Percentiles rank a stretch among this genome's conserved stretches.
Evolutionary conservation across 2,888 invertebrate species (phyloP).

Genomic region (Melanophora roralis): DNA sequence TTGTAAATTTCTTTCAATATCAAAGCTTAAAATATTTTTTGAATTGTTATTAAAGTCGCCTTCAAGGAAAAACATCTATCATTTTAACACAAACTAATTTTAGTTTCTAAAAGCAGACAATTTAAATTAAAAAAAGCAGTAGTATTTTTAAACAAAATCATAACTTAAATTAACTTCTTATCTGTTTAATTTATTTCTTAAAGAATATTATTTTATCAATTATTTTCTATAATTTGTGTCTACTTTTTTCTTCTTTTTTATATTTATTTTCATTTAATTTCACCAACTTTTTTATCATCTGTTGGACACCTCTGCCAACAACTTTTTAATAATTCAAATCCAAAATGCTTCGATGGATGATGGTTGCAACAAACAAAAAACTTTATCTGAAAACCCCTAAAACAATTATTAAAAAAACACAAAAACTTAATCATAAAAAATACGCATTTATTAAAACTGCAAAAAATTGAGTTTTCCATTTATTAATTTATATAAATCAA

Average conservation of each 20-base stretch:
- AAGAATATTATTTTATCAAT: constrained; percentile 35
- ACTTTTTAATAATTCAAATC: constrained; percentile 33
- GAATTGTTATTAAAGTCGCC: too few species aligned
- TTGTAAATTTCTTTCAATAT: too few species aligned
- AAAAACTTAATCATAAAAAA: constrained; percentile 14
- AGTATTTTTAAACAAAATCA: background rate
- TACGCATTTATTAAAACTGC: background rate
- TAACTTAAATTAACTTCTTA: background rate
- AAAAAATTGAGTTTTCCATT: background rate
- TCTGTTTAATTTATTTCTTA: background rate
- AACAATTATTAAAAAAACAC: constrained; percentile 21
- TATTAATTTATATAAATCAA: constrained; percentile 18
- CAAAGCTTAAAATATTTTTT: too few species aligned
- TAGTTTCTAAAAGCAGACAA: constrained; percentile 3
- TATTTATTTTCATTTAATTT: constrained; percentile 68
- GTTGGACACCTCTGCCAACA: constrained; percentile 72
- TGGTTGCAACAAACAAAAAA: constrained; percentile 45
- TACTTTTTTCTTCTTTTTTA: constrained; percentile 68
- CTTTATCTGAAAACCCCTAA: constrained; percentile 15
- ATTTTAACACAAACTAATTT: too few species aligned
- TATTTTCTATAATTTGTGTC: constrained; percentile 62
- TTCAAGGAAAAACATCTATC: too few species aligned
- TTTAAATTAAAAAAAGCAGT: too few species aligned
- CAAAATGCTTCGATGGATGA: constrained; percentile 61
- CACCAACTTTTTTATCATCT: constrained; percentile 75